A percentile compares a stretch with the other conserved stretches of the same genome.
These are phyloP conservation scores for Microtus oregoni DNA, from an alignment of 2,113 vertebrate genomes.

Conservation along the genomic window DNA sequence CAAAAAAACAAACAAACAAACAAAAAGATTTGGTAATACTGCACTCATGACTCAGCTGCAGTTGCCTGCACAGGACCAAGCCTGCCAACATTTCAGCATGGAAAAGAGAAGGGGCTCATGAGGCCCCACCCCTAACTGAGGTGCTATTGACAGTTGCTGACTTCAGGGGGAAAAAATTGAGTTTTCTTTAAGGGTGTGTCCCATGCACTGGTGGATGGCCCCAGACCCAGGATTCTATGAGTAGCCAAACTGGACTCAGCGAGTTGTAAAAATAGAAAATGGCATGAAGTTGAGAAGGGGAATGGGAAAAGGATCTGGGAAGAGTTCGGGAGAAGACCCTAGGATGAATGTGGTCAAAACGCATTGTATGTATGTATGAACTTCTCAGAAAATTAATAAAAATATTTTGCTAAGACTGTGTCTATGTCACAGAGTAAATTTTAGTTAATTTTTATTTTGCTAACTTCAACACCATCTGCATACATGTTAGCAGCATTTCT, in stretches of 20 bases:
- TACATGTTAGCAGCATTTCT: neutral
- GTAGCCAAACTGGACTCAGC: neutral
- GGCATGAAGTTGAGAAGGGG: too few relatives aligned
- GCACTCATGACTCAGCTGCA: neutral
- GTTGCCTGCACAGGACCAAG: neutral
- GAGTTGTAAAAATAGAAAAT: neutral
- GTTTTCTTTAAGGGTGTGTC: neutral
- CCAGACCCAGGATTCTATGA: neutral
- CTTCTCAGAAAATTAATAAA: neutral
- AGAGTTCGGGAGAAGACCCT: neutral
- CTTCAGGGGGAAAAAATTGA: neutral
- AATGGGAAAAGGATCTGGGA: neutral
- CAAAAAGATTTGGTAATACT: too few relatives aligned
- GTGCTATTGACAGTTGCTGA: neutral
- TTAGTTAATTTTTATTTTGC: neutral
- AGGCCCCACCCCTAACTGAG: neutral
- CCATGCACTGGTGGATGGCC: neutral
- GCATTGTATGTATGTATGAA: neutral
- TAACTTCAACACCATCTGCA: neutral
- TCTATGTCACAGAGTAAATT: neutral
- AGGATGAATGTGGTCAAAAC: neutral
- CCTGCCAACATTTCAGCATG: neutral
- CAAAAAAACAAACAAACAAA: too few relatives aligned
- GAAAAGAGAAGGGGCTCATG: neutral
- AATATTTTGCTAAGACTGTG: neutral